These are phyloP conservation scores for Camelus bactrianus DNA, from an alignment of 2,113 vertebrate genomes.

Conservation along the genomic window DNA sequence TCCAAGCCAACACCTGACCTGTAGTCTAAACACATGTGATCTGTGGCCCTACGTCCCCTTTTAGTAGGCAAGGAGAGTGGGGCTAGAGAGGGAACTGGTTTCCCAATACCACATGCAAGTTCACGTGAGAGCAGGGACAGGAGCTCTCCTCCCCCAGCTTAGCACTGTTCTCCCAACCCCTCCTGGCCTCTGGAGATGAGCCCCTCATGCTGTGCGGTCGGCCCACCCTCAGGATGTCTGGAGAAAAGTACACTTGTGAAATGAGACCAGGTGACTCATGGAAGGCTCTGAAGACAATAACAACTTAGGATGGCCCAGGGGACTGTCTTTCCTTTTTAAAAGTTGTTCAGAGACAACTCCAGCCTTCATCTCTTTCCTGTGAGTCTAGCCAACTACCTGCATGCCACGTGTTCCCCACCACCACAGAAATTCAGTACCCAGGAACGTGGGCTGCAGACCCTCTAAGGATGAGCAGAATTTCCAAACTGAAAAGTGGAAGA, in stretches of 20 bases:
- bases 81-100: background rate
- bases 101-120: background rate
- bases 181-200: background rate
- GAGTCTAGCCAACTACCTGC: background rate
- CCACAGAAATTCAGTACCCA: accelerated
- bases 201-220: background rate
- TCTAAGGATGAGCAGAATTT: background rate
- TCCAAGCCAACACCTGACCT: background rate
- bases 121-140: background rate
- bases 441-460: accelerated
- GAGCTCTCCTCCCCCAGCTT: background rate
- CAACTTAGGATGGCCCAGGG: background rate
- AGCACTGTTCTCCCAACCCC: accelerated
- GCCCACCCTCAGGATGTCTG: background rate
- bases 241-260: background rate
- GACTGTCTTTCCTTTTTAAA: background rate
- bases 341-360: background rate
- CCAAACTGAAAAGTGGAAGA: background rate
- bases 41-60: background rate
- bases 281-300: background rate
- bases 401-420: background rate
- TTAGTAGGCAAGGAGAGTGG: background rate
- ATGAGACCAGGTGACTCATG: background rate
- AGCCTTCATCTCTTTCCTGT: background rate
- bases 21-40: background rate